Percentiles rank a stretch among this genome's conserved stretches.
Conservation (phyloP, 1,140 invertebrate species). For the Odontomachus brunneus region DNA sequence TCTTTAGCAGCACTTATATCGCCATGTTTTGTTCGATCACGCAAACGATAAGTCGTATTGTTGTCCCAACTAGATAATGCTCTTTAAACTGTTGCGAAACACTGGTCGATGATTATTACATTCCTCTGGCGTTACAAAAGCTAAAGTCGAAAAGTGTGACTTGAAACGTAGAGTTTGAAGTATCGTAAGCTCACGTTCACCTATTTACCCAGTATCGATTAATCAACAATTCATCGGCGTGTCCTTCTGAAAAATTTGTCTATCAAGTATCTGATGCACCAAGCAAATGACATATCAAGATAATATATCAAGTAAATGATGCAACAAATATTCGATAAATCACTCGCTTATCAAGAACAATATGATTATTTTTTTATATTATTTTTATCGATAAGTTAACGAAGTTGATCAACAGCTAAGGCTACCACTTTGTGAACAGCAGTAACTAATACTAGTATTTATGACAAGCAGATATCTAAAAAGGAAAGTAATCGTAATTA, state of each 20-base stretch:
- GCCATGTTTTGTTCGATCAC: neutral
- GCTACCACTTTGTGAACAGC: neutral
- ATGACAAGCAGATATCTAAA: neutral
- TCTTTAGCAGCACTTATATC: neutral
- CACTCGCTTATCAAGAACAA: neutral
- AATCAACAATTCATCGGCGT: neutral
- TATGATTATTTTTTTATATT: neutral
- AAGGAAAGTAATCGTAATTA: too few species aligned
- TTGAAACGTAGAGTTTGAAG: neutral
- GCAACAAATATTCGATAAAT: neutral
- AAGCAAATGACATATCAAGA: too few species aligned
- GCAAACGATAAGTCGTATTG: neutral
- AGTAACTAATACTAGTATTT: neutral
- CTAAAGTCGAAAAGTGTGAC: neutral
- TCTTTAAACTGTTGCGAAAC: neutral
- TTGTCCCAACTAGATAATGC: constrained; percentile 2
- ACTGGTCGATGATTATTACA: neutral
- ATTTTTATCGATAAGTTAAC: constrained; percentile 1
- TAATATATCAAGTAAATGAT: neutral
- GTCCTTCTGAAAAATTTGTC: neutral
- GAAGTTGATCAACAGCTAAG: neutral
- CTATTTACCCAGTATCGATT: neutral
- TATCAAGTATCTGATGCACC: neutral
- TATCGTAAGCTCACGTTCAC: neutral
- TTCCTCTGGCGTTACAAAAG: neutral